These are phyloP conservation scores for Sweltsa coloradensis DNA, from an alignment of 1,140 invertebrate species.

Conservation along the genomic window DNA sequence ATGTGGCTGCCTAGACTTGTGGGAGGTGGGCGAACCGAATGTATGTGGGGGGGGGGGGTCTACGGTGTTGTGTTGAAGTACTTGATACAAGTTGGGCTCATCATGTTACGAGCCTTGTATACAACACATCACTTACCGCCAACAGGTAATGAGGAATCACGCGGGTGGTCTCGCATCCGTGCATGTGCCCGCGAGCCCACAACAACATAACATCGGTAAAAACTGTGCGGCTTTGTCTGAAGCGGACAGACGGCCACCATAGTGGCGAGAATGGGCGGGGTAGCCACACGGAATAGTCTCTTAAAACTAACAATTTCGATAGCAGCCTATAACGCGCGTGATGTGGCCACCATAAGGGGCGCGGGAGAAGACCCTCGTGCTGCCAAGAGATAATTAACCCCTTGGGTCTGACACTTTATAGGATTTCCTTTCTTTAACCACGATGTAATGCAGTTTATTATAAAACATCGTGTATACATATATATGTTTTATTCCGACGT, in stretches of 20 bases:
- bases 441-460: too few species aligned
- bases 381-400: constrained; percentile 1
- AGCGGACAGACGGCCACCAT: constrained; percentile 9
- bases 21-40: too few species aligned
- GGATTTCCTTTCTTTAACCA: too few species aligned
- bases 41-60: too few species aligned
- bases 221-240: constrained; percentile 10
- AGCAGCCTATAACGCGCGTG: constrained; percentile 2
- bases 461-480: too few species aligned
- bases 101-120: neutral
- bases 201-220: constrained; percentile 12
- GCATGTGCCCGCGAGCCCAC: neutral
- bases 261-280: constrained; percentile 13
- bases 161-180: constrained; percentile 8
- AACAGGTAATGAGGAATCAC: constrained; percentile 6
- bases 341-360: neutral
- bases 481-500: too few species aligned
- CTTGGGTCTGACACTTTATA: too few species aligned
- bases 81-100: neutral
- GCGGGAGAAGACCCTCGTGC: neutral
- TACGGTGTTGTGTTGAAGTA: too few species aligned
- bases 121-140: neutral
- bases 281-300: too few species aligned
- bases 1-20: too few species aligned
- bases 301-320: constrained; percentile 7